Base-by-base conservation (phyloP, 2,113 vertebrate species). In the Phalacrocorax brasilianus region DNA sequence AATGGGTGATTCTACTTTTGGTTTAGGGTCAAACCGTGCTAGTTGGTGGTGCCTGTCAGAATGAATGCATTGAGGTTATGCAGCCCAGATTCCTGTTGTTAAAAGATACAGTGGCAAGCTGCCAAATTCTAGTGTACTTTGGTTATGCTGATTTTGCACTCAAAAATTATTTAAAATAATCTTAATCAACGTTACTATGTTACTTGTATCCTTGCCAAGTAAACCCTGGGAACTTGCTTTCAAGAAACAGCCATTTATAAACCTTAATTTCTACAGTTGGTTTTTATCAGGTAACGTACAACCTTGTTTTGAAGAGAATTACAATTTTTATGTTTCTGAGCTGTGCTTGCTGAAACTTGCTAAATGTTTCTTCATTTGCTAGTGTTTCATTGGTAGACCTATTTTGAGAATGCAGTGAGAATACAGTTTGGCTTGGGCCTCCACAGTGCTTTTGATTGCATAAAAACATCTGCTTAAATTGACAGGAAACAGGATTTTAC, bases 391-490 rank as follows among this genome's bases (percentile, higher is more conserved):
- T 90, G 85, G 44, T 82, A 77, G 49, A 53, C n/a, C 22, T 77
- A 71, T 92, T 93, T 94, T 94, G 91, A 95, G 82, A 95, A 47
- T 76, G 50, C 61, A 88, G 50, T 68, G 81, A 78, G 49, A 80
- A 93, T 94, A 95, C 78, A 95, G 76, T 89, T 92, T 85, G 52
- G 82, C 80, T 80, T 65, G 47, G 84, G 68, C 80, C 66, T 90
- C 80, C 79, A 94, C 85, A 83, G 45, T 83, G 88, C 85, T 96
- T 97, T 96, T 97, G 97, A 96, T 97, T 98, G 95, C 93, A 91
- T 94, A 92, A 97, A 97, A 97, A 94, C 97, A 97, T 97, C 96
- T 97, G 97, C 91, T 97, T 96, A 86, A 93, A 95, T 96, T 96
- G 93, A 96, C 97, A 96, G 95, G 96, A 97, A 97, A 94, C 70